Conservation (phyloP, 2,113 vertebrate genomes). For the Manacus vitellinus region DNA sequence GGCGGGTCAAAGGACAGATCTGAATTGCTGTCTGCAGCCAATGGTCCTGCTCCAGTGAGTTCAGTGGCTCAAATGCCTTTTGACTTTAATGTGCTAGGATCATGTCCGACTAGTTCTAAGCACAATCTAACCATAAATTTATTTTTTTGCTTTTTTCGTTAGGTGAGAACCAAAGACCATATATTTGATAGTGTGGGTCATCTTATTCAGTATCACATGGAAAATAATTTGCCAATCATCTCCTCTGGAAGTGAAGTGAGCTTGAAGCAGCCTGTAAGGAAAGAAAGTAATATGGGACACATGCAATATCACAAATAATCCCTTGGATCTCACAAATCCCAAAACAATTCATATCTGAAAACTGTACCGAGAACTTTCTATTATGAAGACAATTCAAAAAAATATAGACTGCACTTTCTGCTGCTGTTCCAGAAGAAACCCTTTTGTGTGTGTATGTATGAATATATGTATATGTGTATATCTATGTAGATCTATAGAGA, state of each 20-base stretch:
- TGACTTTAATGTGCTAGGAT: not conserved
- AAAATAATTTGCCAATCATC: conserved; percentile 88
- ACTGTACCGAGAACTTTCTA: not conserved
- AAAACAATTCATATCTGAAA: conserved; percentile 5
- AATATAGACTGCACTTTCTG: conserved; percentile 58
- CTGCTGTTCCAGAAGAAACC: conserved; percentile 38
- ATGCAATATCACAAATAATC: conserved; percentile 62
- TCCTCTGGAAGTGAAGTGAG: conserved; percentile 89
- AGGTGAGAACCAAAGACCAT: conserved; percentile 92
- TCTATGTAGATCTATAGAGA: conserved; percentile 58
- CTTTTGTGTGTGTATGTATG: conserved; percentile 51
- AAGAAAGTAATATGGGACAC: conserved; percentile 63
- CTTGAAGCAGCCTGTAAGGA: conserved; percentile 85
- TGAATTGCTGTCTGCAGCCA: not conserved
- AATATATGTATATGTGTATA: conserved; percentile 62
- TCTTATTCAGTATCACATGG: conserved; percentile 91
- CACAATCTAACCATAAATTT: not conserved
- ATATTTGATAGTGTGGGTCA: conserved; percentile 87
- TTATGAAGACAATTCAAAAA: conserved; percentile 12
- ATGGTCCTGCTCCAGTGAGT: not conserved
- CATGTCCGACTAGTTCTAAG: not conserved
- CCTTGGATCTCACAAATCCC: not conserved
- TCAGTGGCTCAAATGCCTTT: not conserved
- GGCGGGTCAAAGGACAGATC: not conserved
- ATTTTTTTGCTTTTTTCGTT: conserved; percentile 32